Evolutionary conservation across 2,888 invertebrate species (phyloP).

Genomic region (Anorthoa munda): DNA sequence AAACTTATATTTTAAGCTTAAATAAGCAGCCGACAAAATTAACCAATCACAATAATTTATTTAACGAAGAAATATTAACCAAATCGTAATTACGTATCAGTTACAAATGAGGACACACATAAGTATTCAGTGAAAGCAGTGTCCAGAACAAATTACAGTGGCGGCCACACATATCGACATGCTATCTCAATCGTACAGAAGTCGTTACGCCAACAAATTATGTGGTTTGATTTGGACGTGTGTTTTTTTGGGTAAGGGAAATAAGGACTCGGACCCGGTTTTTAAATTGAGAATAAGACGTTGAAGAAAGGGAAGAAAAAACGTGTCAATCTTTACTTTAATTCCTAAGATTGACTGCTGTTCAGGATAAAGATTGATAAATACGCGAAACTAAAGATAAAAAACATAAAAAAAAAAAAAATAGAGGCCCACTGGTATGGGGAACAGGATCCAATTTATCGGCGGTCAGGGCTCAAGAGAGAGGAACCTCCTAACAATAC

Average conservation of each 20-base stretch:
- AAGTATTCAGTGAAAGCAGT: constrained; percentile 25
- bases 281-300: no score
- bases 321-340: no score
- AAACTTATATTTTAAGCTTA: background rate
- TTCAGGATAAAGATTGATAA: no score
- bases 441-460: no score
- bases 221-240: constrained; percentile 12
- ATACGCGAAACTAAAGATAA: no score
- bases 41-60: constrained; percentile 11
- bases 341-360: no score
- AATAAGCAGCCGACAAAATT: constrained; percentile 5
- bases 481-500: no score
- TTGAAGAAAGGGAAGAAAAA: no score
- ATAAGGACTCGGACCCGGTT: background rate
- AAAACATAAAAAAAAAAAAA: no score
- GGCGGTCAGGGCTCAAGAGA: no score
- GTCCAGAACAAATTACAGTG: constrained; percentile 43
- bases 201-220: constrained; percentile 27
- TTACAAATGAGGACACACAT: constrained; percentile 31
- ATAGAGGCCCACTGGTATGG: no score
- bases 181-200: constrained; percentile 35
- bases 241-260: background rate
- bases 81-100: constrained; percentile 23
- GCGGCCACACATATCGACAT: constrained; percentile 25
- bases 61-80: constrained; percentile 13